Evolutionary conservation across 2,888 invertebrate species (phyloP), one percentile per base, ranked within the genome.

Genomic region (Ectemnius continuus): DNA sequence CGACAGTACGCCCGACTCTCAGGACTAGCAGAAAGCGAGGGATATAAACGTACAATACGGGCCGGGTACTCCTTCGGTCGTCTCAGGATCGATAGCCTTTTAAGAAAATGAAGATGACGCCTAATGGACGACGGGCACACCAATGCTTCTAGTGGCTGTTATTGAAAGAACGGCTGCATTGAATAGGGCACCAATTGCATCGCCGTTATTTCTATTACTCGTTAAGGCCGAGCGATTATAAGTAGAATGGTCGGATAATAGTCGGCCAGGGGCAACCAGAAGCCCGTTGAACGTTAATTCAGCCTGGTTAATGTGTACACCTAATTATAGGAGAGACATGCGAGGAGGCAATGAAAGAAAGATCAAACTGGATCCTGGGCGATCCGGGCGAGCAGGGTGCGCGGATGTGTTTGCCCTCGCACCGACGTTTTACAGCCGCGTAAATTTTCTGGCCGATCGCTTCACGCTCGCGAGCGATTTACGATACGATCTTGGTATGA

Each of bases 391-490:
- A 52, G 63, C 63, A 66, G 59, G 56, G 56, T 67, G 36, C 36
- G 11, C 70, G 74, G 73, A 72, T 72, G 36, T 36, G 71, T 75
- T 75, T 78, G 78, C 68, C 46, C 61, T 72, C 67, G 70, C 63
- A 64, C 60, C 18, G 70, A 80, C 67, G 69, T 75, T 81, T 81
- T 81, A 81, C 70, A 76, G 59, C 71, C 69, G 69, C 67, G 78
- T 81, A 81, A 81, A 81, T 81, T 76, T 80, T 61, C 74, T 59
- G 68, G 36, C 67, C 74, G 65, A 73, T 73, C 64, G 71, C 65
- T 70, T 65, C 75, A 64, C 68, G 66, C 61, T 72, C 68, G 47
- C 70, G 69, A 67, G 56, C 70, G 75, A 81, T 81, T 81, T 81
- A 81, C 79, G 81, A 81, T 75, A 81, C 76, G 74, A 81, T 69